phyloP scores from a whole-genome alignment of 1,140 invertebrate species.

The Portunus trituberculatus region DNA sequence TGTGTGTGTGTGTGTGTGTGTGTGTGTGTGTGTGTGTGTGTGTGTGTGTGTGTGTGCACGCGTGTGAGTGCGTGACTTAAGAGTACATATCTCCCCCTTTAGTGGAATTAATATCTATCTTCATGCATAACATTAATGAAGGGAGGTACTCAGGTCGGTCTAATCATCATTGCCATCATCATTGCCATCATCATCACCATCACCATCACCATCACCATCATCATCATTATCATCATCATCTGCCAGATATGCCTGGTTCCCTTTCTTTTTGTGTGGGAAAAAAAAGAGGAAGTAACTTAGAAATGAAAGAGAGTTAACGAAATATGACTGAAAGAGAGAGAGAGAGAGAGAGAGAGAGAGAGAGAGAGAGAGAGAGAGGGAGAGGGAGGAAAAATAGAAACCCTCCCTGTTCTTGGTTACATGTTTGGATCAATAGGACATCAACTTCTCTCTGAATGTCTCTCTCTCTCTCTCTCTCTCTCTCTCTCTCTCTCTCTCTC shows the following conservation, averaged over 20 bases:
- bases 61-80: constrained; percentile 25
- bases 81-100: too few species aligned
- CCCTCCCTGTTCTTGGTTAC: too few species aligned
- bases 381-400: constrained; percentile 36
- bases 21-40: constrained; percentile 34
- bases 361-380: constrained; percentile 34
- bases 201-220: too few species aligned
- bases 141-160: neutral
- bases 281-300: neutral
- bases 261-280: neutral
- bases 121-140: neutral
- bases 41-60: constrained; percentile 33
- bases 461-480: too few species aligned
- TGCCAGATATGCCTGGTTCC: neutral
- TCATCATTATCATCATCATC: too few species aligned
- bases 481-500: too few species aligned
- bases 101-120: neutral
- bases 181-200: too few species aligned
- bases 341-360: neutral
- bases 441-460: too few species aligned
- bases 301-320: neutral
- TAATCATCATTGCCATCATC: too few species aligned
- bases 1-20: constrained; percentile 6
- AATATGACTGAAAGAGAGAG: neutral
- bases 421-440: too few species aligned